Conservation (phyloP, 1,140 invertebrate genomes). For the Macrocentrus cingulum region DNA sequence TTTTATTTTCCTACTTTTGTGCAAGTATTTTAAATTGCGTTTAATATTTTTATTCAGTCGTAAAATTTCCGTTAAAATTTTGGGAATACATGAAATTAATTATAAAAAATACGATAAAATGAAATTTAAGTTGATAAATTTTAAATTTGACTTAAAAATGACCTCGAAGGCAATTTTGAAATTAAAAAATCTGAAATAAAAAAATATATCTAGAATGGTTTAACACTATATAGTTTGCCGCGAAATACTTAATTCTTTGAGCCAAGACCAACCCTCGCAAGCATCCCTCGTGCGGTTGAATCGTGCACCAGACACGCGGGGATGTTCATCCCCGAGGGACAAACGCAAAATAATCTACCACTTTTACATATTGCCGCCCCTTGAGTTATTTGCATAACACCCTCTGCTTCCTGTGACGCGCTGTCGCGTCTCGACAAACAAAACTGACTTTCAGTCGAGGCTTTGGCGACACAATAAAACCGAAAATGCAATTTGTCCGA, state of each 20-base stretch:
- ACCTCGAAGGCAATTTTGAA: no score
- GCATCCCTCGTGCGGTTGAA: background rate
- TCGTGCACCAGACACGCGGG: background rate
- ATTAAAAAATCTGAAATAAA: no score
- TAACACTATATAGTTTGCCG: constrained; percentile 25
- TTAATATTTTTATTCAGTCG: no score
- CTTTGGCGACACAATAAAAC: constrained; percentile 13
- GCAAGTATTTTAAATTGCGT: no score
- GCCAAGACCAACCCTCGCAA: background rate
- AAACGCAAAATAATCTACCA: constrained; percentile 31
- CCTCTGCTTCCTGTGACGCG: constrained; percentile 6
- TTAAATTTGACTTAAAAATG: no score
- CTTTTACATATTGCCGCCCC: constrained; percentile 33
- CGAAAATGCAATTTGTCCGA: constrained; percentile 25
- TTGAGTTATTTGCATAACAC: constrained; percentile 30
- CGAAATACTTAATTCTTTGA: background rate
- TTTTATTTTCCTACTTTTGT: no score
- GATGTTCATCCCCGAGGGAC: constrained; percentile 15
- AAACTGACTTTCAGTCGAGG: constrained; percentile 14
- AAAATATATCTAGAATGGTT: no score
- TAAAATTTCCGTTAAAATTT: no score
- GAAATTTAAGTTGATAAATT: no score
- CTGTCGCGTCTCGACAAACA: constrained; percentile 20
- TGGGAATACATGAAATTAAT: no score
- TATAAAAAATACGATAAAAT: no score